Evolutionary conservation across 2,797 vertebrate species (phyloP).

Genomic region (Acanthurus tractus): DNA sequence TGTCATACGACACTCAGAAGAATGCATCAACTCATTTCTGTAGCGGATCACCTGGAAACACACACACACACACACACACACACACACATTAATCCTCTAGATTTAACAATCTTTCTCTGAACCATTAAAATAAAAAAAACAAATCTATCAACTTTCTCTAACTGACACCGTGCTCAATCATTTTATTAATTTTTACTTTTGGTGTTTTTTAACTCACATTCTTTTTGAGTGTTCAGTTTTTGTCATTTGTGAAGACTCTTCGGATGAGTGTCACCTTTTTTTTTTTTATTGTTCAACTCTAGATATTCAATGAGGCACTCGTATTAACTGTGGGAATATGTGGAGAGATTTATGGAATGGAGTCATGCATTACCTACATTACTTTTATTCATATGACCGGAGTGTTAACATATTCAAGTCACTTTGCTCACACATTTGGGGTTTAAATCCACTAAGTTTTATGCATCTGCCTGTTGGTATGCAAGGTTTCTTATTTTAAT

Average conservation of each 20-base stretch:
- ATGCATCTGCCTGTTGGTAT: too few species aligned
- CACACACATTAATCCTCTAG: neutral
- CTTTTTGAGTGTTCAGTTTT: too few species aligned
- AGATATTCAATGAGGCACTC: neutral
- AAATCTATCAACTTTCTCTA: too few species aligned
- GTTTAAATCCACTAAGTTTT: neutral
- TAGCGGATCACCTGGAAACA: constrained; percentile 78
- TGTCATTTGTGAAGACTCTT: too few species aligned
- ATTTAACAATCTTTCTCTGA: too few species aligned
- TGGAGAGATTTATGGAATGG: neutral
- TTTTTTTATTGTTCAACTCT: too few species aligned
- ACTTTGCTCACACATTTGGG: neutral
- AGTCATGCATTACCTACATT: neutral
- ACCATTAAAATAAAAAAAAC: too few species aligned
- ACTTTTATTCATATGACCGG: neutral
- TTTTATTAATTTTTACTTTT: too few species aligned
- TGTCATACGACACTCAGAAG: constrained; percentile 82
- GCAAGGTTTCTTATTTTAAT: too few species aligned
- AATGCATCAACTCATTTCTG: constrained; percentile 87
- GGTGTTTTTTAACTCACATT: too few species aligned
- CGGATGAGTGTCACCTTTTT: too few species aligned
- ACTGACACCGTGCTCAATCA: too few species aligned
- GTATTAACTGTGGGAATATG: neutral
- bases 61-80: constrained; percentile 11
- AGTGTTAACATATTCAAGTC: neutral